Conservation (phyloP, 1,140 invertebrate genomes). For the Nephotettix cincticeps region DNA sequence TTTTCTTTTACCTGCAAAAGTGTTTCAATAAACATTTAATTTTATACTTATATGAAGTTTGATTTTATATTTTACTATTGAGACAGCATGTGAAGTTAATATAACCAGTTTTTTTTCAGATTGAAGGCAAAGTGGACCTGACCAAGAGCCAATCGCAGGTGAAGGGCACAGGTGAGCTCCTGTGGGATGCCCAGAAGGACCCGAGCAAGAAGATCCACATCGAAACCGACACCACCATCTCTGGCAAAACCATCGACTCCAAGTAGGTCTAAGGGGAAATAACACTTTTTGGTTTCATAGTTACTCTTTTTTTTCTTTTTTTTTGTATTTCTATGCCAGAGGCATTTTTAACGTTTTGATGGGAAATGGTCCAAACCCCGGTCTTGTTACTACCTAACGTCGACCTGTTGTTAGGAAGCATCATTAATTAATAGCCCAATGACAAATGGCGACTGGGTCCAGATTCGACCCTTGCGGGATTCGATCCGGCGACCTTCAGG, state of each 20-base stretch:
- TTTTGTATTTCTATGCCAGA: too few species aligned
- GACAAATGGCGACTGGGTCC: too few species aligned
- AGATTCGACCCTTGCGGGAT: too few species aligned
- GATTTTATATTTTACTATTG: conserved; percentile 16
- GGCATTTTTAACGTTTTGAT: too few species aligned
- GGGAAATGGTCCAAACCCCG: too few species aligned
- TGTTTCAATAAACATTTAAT: not conserved
- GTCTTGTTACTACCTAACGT: too few species aligned
- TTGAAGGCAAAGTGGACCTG: conserved; percentile 49
- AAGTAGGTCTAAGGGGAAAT: too few species aligned
- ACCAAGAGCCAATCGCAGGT: conserved; percentile 57
- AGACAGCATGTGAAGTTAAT: conserved; percentile 47
- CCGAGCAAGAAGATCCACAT: conserved; percentile 62
- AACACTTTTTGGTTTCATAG: too few species aligned
- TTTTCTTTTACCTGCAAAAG: not conserved
- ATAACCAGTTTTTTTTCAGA: conserved; percentile 47
- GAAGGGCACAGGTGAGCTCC: conserved; percentile 58
- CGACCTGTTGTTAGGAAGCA: too few species aligned
- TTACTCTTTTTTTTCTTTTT: not conserved
- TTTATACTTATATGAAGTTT: not conserved
- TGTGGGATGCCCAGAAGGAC: conserved; percentile 67
- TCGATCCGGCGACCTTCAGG: too few species aligned
- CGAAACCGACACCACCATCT: conserved; percentile 58
- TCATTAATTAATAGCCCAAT: too few species aligned
- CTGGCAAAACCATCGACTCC: conserved; percentile 58